Percentiles rank a stretch among this genome's conserved stretches.
Conservation (phyloP, 2,888 invertebrate genomes). For the Erannis defoliaria region DNA sequence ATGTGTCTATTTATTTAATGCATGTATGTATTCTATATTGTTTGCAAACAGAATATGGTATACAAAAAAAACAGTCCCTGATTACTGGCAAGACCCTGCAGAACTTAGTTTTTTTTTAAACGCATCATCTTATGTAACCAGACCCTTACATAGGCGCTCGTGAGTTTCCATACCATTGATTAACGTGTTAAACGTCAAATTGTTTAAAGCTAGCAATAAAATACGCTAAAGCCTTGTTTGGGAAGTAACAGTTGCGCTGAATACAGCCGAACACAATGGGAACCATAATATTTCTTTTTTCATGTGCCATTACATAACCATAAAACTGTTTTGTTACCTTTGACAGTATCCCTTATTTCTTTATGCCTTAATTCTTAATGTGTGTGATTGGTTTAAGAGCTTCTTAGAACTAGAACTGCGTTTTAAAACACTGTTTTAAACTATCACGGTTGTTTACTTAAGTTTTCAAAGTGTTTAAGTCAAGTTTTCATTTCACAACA, state of each 20-base stretch:
- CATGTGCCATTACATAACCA: background rate
- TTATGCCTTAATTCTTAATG: background rate
- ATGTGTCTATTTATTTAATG: too few relatives aligned
- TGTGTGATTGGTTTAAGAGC: background rate
- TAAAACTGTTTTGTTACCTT: slow-evolving; percentile 2
- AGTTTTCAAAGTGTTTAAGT: too few relatives aligned
- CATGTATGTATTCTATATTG: too few relatives aligned
- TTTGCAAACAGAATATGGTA: too few relatives aligned
- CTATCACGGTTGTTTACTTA: too few relatives aligned
- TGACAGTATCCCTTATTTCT: slow-evolving; percentile 1
- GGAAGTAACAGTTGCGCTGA: slow-evolving; percentile 9
- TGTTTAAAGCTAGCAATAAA: slow-evolving; percentile 7
- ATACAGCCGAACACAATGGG: background rate
- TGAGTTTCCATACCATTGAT: slow-evolving; percentile 14
- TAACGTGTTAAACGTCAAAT: slow-evolving; percentile 14
- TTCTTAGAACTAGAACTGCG: background rate
- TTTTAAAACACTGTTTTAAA: too few relatives aligned
- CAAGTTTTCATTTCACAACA: too few relatives aligned
- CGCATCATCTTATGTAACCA: background rate
- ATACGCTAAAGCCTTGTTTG: slow-evolving; percentile 8
- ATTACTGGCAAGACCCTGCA: too few relatives aligned
- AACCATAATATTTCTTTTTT: slow-evolving; percentile 7
- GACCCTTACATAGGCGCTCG: background rate
- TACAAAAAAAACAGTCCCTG: too few relatives aligned
- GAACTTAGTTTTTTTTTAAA: too few relatives aligned